Evolutionary conservation across 2,888 invertebrate genomes (phyloP).

Genomic region (Lydus trimaculatus): DNA sequence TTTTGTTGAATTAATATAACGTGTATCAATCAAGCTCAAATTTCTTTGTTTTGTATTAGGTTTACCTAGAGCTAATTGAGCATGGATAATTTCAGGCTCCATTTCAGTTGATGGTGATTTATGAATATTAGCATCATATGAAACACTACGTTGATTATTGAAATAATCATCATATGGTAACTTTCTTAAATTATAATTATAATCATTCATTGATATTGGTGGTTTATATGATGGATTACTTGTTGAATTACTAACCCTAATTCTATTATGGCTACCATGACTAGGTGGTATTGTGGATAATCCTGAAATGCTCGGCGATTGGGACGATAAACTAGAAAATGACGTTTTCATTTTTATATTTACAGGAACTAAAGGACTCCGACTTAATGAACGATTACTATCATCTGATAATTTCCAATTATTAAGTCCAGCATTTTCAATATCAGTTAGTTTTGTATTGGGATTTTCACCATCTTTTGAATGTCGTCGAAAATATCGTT

Average conservation of each 20-base stretch:
- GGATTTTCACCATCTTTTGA: constrained; percentile 74
- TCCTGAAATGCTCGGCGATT: constrained; percentile 50
- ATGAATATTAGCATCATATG: constrained; percentile 57
- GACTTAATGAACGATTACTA: constrained; percentile 47
- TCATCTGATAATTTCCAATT: constrained; percentile 43
- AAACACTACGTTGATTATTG: constrained; percentile 52
- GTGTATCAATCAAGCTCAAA: constrained; percentile 49
- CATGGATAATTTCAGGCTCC: constrained; percentile 47
- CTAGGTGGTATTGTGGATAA: constrained; percentile 58
- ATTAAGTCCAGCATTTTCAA: constrained; percentile 44
- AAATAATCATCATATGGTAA: constrained; percentile 32
- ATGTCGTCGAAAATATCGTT: constrained; percentile 78
- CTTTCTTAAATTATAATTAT: constrained; percentile 42
- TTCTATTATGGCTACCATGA: constrained; percentile 49
- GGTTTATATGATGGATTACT: constrained; percentile 52
- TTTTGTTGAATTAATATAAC: constrained; percentile 36
- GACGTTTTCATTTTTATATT: constrained; percentile 38
- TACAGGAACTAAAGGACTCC: constrained; percentile 47
- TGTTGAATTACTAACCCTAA: constrained; percentile 50
- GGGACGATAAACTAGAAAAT: constrained; percentile 42
- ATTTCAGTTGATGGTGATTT: constrained; percentile 47
- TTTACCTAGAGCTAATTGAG: constrained; percentile 52
- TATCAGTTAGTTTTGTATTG: constrained; percentile 49
- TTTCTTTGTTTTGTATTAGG: constrained; percentile 47
- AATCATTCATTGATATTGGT: constrained; percentile 52